Evolutionary conservation across 2,888 invertebrate species (phyloP).

Genomic region (Oscheius onirici): DNA sequence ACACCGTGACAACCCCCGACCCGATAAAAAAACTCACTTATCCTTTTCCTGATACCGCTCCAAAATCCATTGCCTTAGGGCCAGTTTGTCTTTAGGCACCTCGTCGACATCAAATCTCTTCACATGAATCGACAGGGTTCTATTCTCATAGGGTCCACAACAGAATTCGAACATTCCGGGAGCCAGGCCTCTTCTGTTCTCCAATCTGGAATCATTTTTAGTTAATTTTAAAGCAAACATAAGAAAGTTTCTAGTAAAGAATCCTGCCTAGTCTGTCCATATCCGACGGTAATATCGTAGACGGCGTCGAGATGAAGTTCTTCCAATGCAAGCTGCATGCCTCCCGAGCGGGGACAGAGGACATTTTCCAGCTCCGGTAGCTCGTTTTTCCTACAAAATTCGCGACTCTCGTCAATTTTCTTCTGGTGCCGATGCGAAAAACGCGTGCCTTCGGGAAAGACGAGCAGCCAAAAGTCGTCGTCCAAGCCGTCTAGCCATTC

Average conservation of each 20-base stretch:
- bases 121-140: slow-evolving; percentile 42
- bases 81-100: slow-evolving; percentile 48
- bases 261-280: slow-evolving; percentile 57
- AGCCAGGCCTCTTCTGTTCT: slow-evolving; percentile 39
- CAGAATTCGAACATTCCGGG: slow-evolving; percentile 69
- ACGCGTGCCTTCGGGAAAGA: slow-evolving; percentile 64
- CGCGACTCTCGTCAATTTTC: slow-evolving; percentile 47
- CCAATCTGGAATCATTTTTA: slow-evolving; percentile 1
- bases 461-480: slow-evolving; percentile 62
- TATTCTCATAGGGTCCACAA: slow-evolving; percentile 43
- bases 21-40: slow-evolving; percentile 34
- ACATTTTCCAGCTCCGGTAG: slow-evolving; percentile 51
- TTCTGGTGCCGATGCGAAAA: slow-evolving; percentile 42
- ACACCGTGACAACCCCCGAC: too few relatives aligned
- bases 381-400: slow-evolving; percentile 41
- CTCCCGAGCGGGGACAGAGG: slow-evolving; percentile 62
- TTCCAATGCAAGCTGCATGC: slow-evolving; percentile 60
- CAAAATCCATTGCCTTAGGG: slow-evolving; percentile 54
- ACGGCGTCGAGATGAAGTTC: slow-evolving; percentile 58
- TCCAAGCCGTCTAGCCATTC: slow-evolving; percentile 52
- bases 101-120: slow-evolving; percentile 32
- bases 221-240: background rate
- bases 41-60: slow-evolving; percentile 59
- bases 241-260: background rate
- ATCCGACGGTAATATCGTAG: slow-evolving; percentile 68